These are phyloP conservation scores for Natator depressus DNA, from an alignment of 2,113 vertebrate species.

Conservation along the genomic window DNA sequence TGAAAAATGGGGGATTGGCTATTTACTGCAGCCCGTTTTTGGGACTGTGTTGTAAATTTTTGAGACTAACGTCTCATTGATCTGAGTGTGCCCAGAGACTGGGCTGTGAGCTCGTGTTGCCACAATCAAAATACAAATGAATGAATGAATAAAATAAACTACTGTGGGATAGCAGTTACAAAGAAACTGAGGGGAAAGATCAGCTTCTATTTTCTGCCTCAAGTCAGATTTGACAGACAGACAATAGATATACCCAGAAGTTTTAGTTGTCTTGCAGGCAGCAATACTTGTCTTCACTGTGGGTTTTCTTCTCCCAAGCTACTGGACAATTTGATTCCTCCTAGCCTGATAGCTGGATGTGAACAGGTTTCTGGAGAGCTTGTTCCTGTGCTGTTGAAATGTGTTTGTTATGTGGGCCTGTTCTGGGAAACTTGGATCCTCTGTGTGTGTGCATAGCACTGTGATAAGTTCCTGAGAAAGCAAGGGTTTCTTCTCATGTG, in stretches of 20 bases:
- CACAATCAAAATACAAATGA: not conserved
- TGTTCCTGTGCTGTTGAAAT: not conserved
- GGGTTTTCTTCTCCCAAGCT: not conserved
- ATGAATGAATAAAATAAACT: not conserved
- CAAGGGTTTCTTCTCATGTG: not conserved
- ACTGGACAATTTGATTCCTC: not conserved
- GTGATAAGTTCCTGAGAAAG: not conserved
- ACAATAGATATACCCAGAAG: not conserved
- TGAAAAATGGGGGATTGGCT: not conserved
- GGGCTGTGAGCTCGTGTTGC: not conserved
- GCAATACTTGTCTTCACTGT: rapidly evolving
- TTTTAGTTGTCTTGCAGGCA: not conserved
- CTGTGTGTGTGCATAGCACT: not conserved
- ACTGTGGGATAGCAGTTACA: not conserved
- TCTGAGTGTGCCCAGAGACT: not conserved
- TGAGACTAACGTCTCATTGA: not conserved
- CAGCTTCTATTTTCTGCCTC: not conserved
- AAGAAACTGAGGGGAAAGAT: not conserved
- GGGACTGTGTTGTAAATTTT: not conserved
- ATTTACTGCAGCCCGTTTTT: rapidly evolving
- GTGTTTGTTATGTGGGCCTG: too few species aligned
- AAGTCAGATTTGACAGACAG: rapidly evolving
- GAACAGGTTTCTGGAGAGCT: not conserved
- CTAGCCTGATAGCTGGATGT: not conserved
- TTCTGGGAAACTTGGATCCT: too few species aligned